A percentile compares a stretch with the other conserved stretches of the same genome.
Evolutionary conservation across 2,888 invertebrate species (phyloP).

Genomic region (Aethes cnicana): DNA sequence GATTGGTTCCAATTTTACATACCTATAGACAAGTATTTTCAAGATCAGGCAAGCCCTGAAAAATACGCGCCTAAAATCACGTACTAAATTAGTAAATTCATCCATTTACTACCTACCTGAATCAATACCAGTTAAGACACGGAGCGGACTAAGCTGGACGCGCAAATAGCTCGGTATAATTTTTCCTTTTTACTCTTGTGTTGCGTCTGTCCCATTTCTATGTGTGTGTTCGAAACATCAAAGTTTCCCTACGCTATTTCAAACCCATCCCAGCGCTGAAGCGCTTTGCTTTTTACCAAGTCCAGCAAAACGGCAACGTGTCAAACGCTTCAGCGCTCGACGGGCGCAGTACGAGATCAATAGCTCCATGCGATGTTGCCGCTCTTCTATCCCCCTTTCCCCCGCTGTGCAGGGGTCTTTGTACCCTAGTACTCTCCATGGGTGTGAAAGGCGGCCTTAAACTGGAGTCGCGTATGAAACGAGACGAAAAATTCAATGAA

Average conservation of each 20-base stretch:
- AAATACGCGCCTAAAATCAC: too few species aligned
- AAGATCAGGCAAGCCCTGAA: too few species aligned
- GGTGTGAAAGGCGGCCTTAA: slow-evolving; percentile 54
- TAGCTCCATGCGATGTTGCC: slow-evolving; percentile 65
- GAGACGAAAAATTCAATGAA: background rate
- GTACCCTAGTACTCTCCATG: slow-evolving; percentile 51
- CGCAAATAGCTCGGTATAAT: slow-evolving; percentile 25
- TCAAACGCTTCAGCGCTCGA: slow-evolving; percentile 49
- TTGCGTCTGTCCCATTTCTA: background rate
- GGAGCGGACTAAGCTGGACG: background rate
- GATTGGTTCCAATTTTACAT: too few species aligned
- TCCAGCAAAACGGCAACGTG: slow-evolving; percentile 24
- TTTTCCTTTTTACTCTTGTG: slow-evolving; percentile 11
- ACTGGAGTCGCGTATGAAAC: slow-evolving; percentile 35
- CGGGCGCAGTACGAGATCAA: slow-evolving; percentile 50
- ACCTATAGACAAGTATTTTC: too few species aligned
- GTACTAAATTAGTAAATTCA: too few species aligned
- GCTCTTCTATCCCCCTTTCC: slow-evolving; percentile 49
- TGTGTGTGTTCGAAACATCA: slow-evolving; percentile 19
- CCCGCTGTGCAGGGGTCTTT: slow-evolving; percentile 58
- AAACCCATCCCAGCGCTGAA: slow-evolving; percentile 29
- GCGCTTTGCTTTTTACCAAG: slow-evolving; percentile 34
- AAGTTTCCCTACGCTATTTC: slow-evolving; percentile 30
- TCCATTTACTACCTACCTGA: too few species aligned
- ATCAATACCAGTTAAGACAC: too few species aligned